Base-by-base conservation (phyloP, 2,113 vertebrate genomes). In the Gobius niger region DNA sequence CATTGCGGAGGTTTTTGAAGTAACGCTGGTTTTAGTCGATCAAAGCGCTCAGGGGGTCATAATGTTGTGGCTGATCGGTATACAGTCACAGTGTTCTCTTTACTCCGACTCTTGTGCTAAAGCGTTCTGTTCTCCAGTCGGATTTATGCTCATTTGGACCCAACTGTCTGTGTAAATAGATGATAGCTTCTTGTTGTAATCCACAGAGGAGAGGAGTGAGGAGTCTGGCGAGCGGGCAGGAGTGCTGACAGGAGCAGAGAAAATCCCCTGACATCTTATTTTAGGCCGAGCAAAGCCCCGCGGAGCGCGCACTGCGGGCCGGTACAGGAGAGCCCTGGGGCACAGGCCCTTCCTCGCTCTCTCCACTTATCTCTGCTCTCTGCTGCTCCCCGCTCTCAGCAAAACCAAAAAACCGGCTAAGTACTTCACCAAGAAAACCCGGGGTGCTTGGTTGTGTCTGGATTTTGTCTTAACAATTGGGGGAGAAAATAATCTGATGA, bases 321-420 rank as follows among this genome's bases (percentile, higher is more conserved):
- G 74, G 83, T 67, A 67, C 64, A 77, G 65, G 63, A 57, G 63
- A 68, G 61, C 65, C 75, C 60, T 78, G 82, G 83, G 87, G 68
- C 76, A 84, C 24, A 88, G 72, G 63, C 73, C 87, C 68, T 34
- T 77, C 81, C 79, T 47, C 67, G 9, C 57, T 85, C 87, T 77
- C 88, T 79, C 80, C 70, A 78, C 78, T 79, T 85, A 65, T 82
- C 89, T 81, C 89, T 64, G 68, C 75, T 93, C 89, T 63, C 83
- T 92, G 90, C 83, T 92, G 90, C 83, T 84, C 82, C 89, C 62
- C 74, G 88, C 89, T 86, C 85, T 79, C 73, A 89, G 90, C 89
- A 92, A 95, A 95, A 93, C 92, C 89, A 90, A 90, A 92, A 95
- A 95, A 95, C 94, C 89, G 80, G 84, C 87, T 91, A 94, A 59